Base-by-base conservation (phyloP, 2,888 invertebrate genomes). In the Ochropleura plecta region DNA sequence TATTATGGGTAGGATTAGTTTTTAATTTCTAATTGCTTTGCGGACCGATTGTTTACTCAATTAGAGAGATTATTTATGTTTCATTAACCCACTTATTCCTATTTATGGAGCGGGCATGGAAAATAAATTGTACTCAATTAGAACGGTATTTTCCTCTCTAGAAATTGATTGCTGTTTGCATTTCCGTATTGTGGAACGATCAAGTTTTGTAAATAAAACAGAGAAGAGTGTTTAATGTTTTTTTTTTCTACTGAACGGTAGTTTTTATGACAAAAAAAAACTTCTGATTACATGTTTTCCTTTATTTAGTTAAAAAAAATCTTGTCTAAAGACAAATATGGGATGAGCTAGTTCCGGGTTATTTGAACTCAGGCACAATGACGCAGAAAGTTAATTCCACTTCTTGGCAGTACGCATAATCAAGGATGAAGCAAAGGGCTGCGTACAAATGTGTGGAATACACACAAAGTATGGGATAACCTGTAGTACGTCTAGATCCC, bases 21-120 rank as follows among this genome's bases (percentile, higher is more conserved):
- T 79, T 73, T 71, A 72, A 83, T 82, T 82, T 85, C 65, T 75
- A 85, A 85, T 78, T 83, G 73, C 66, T 73, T 69, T 62, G 60
- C 20, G 53, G 53, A 70, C 44, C 72, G 51, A 48, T 63, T 69
- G 55, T 57, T 55, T 49, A 74, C 16, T 0, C 30, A 57, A 64
- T 68, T 46, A 51, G 7, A 55, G n/a, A 70, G 49, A 51, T 80
- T 63, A 55, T 74, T 74, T 66, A 55, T 57, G 46, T 67, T 81
- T 74, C 9, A 59, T 57, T 81, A 30, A 51, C 18, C 42, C 49
- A 60, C 48, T 66, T 76, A 57, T 59, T 63, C 2, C 16, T 64
- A 40, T 67, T 77, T 53, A 55, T 44, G 44, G 40, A 64, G 40
- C 16, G 40, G 42, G 18, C 30, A 12, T n/a, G 48, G 55, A 16